Evolutionary conservation across 2,797 vertebrate genomes (phyloP).

Genomic region (Steatocranus sp.): DNA sequence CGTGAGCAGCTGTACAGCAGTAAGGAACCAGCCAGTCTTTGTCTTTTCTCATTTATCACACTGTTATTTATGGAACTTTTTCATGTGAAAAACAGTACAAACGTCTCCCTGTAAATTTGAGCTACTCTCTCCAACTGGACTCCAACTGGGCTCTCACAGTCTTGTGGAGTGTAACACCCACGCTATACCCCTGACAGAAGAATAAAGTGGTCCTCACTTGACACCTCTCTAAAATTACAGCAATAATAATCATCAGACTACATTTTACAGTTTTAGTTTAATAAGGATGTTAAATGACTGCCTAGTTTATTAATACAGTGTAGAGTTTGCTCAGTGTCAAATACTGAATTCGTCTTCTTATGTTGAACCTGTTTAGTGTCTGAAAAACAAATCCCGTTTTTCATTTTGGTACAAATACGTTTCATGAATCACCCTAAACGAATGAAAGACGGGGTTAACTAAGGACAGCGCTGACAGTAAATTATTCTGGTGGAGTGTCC

Average conservation of each 20-base stretch:
- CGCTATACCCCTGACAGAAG: background rate
- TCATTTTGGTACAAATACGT: rapidly evolving
- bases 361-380: background rate
- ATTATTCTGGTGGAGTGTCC: background rate
- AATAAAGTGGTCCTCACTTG: background rate
- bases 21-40: background rate
- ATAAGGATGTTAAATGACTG: rapidly evolving
- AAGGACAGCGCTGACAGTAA: background rate
- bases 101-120: background rate
- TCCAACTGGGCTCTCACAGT: background rate
- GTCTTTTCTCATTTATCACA: background rate
- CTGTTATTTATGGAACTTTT: background rate
- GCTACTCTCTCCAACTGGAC: background rate
- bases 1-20: background rate
- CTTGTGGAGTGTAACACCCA: background rate
- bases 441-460: background rate
- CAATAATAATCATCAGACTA: background rate
- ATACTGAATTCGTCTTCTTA: background rate
- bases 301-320: background rate
- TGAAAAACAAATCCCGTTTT: rapidly evolving
- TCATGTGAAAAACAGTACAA: background rate
- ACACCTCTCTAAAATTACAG: background rate
- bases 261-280: background rate
- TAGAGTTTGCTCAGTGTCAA: background rate
- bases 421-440: background rate